A percentile compares a stretch with the other conserved stretches of the same genome.
These are phyloP conservation scores for Notodonta dromedarius DNA, from an alignment of 2,888 invertebrate genomes.

Conservation along the genomic window DNA sequence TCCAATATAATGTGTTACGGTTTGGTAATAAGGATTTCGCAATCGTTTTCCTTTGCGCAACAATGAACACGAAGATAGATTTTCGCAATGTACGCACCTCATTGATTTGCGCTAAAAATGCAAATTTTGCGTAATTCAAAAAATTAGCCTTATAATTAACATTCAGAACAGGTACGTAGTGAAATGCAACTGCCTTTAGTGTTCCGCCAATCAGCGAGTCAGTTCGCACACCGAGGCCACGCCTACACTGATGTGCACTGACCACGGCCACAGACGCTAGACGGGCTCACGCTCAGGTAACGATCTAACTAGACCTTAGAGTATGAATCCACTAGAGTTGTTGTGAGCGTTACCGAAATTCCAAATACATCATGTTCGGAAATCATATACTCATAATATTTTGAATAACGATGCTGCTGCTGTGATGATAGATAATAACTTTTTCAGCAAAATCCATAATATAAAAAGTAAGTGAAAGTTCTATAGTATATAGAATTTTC, in stretches of 20 bases:
- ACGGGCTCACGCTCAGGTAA: constrained; percentile 38
- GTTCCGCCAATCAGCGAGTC: constrained; percentile 62
- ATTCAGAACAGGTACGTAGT: constrained; percentile 65
- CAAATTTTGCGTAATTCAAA: constrained; percentile 39
- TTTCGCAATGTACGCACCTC: constrained; percentile 28
- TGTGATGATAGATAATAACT: too few relatives aligned
- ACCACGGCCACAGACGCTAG: constrained; percentile 50
- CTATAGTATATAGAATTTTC: too few relatives aligned
- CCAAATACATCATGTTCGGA: too few relatives aligned
- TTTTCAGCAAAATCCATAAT: too few relatives aligned
- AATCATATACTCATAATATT: too few relatives aligned
- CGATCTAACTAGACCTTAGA: constrained; percentile 13
- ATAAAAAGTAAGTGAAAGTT: too few relatives aligned
- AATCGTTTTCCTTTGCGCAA: too few relatives aligned
- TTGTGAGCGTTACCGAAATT: too few relatives aligned
- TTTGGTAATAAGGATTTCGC: too few relatives aligned
- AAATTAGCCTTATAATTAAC: constrained; percentile 57
- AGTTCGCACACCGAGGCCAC: constrained; percentile 63
- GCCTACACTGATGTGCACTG: constrained; percentile 65
- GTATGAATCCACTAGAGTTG: too few relatives aligned
- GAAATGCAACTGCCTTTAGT: constrained; percentile 74
- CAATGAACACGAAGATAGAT: background rate
- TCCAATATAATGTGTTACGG: too few relatives aligned
- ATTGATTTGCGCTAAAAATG: constrained; percentile 24
- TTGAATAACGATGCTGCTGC: too few relatives aligned